These are phyloP conservation scores for Pseudochirops cupreus DNA, from an alignment of 2,797 vertebrate species.

Conservation along the genomic window DNA sequence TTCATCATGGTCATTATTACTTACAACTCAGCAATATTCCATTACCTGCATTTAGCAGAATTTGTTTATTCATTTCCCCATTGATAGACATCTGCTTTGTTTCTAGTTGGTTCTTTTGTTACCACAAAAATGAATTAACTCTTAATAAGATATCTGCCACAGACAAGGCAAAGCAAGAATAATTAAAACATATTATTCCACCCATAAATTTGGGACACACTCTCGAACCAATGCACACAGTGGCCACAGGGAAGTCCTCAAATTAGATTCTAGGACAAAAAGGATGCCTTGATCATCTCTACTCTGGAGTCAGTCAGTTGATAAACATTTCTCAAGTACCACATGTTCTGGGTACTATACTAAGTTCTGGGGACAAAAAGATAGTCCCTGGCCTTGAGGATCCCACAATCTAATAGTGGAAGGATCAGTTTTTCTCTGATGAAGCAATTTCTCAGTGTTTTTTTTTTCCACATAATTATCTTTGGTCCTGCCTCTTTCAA, in stretches of 20 bases:
- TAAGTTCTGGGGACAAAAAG: background rate
- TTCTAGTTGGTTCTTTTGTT: no score
- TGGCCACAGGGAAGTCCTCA: background rate
- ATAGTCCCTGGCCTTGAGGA: background rate
- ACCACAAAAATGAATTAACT: no score
- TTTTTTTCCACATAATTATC: background rate
- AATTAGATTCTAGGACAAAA: background rate
- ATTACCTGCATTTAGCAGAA: no score
- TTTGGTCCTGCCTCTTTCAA: background rate
- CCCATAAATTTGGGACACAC: no score
- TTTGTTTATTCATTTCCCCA: no score
- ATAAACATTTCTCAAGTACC: background rate
- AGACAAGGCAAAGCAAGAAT: no score
- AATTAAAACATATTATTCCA: no score
- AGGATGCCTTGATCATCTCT: background rate
- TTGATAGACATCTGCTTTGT: no score
- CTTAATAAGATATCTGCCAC: no score
- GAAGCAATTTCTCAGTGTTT: background rate
- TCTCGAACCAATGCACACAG: no score
- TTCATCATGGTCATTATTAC: no score
- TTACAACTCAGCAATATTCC: no score
- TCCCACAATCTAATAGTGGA: background rate
- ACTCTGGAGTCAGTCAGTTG: background rate
- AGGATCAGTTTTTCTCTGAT: background rate
- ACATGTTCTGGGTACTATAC: background rate